Percentiles rank a stretch among this genome's conserved stretches.
Evolutionary conservation across 2,797 vertebrate species (phyloP).

Genomic region (Premnoplex brunnescens): DNA sequence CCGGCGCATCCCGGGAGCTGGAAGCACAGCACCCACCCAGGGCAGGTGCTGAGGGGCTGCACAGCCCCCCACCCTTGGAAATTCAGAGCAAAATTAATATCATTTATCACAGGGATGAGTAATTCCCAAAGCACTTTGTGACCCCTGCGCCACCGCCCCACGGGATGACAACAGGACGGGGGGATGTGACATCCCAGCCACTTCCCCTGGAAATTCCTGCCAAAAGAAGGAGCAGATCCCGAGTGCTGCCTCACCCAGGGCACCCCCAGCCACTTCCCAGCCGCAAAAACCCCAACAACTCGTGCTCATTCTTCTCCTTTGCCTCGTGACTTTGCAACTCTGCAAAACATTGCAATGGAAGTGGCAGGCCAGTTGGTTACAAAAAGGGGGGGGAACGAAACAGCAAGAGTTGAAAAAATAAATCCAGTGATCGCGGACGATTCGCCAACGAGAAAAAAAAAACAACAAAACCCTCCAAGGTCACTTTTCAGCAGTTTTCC

Average conservation of each 20-base stretch:
- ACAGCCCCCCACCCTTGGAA: not conserved
- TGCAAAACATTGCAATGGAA: not conserved
- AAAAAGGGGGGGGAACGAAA: not conserved
- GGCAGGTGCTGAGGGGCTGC: not conserved
- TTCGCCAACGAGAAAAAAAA: not conserved
- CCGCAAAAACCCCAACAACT: not conserved
- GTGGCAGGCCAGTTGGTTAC: not conserved
- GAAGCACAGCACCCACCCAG: not conserved
- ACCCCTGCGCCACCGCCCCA: fast-evolving
- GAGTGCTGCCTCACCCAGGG: too few relatives aligned
- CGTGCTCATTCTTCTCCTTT: not conserved
- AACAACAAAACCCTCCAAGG: not conserved
- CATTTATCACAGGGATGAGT: fast-evolving
- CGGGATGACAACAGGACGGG: not conserved
- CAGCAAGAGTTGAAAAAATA: not conserved
- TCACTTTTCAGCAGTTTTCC: not conserved
- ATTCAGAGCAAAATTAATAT: not conserved
- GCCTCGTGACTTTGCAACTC: not conserved
- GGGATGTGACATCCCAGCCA: too few relatives aligned
- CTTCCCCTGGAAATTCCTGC: too few relatives aligned
- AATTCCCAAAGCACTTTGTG: not conserved
- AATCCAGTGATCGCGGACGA: not conserved
- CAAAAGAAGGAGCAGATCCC: too few relatives aligned
- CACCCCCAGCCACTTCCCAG: not conserved
- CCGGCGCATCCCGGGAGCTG: not conserved